Evolutionary conservation across 1,140 invertebrate species (phyloP).

Genomic region (Zaprionus ghesquierei): DNA sequence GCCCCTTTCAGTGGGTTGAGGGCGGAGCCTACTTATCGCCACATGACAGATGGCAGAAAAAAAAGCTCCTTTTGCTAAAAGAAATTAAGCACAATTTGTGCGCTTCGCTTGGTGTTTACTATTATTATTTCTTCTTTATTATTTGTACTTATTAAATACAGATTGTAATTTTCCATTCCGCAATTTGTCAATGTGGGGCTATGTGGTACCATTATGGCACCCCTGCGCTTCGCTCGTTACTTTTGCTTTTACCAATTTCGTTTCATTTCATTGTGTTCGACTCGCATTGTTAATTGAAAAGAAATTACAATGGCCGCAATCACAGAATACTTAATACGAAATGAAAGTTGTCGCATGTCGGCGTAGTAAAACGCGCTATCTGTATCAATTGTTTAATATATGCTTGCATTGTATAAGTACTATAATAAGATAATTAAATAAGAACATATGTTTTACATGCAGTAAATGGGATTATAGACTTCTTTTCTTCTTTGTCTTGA

Average conservation of each 20-base stretch:
- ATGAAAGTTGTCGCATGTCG: slow-evolving; percentile 21
- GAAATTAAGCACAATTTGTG: slow-evolving; percentile 74
- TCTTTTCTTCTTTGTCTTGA: no score
- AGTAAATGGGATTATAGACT: no score
- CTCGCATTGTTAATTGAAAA: slow-evolving; percentile 75
- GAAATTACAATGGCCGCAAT: slow-evolving; percentile 59
- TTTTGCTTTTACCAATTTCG: slow-evolving; percentile 73
- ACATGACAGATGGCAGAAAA: slow-evolving; percentile 15
- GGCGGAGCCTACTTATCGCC: slow-evolving; percentile 5
- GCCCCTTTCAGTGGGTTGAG: neutral
- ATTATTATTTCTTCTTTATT: slow-evolving; percentile 45
- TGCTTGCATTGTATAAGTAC: neutral
- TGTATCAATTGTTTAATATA: neutral
- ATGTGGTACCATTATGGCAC: slow-evolving; percentile 21
- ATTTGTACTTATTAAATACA: slow-evolving; percentile 67
- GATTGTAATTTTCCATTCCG: slow-evolving; percentile 50
- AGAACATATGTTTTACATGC: neutral
- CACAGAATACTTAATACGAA: slow-evolving; percentile 43
- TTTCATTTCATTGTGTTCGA: slow-evolving; percentile 19
- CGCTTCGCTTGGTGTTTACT: slow-evolving; percentile 8
- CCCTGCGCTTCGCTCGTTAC: slow-evolving; percentile 25
- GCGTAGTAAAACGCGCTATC: neutral
- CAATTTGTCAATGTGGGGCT: slow-evolving; percentile 7
- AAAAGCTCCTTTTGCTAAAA: slow-evolving; percentile 39
- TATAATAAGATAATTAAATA: neutral